Evolutionary conservation across 2,797 vertebrate genomes (phyloP).

Genomic region (Manis pentadactyla): DNA sequence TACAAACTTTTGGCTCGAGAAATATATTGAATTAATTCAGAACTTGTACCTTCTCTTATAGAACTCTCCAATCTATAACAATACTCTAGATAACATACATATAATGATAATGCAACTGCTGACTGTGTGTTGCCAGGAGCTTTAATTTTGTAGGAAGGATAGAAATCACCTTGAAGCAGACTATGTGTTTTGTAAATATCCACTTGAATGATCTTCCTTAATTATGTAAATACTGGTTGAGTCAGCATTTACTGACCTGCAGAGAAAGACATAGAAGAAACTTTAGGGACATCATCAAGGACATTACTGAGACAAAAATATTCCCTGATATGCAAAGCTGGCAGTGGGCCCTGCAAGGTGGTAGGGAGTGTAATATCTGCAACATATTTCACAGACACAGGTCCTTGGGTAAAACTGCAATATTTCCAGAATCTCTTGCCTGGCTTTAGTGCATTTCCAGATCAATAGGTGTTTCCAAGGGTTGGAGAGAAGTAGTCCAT

Average conservation of each 20-base stretch:
- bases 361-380: background rate
- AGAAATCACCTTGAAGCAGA: conserved; percentile 45
- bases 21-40: background rate
- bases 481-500: too few species aligned
- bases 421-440: too few species aligned
- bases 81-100: background rate
- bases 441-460: too few species aligned
- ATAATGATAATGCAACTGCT: background rate
- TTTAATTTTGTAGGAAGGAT: background rate
- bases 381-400: background rate
- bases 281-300: conserved; percentile 41
- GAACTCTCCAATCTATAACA: background rate
- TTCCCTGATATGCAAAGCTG: background rate
- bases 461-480: too few species aligned
- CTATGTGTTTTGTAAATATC: conserved; percentile 39
- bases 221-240: conserved; percentile 54
- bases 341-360: background rate
- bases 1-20: background rate
- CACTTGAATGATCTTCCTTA: conserved; percentile 18
- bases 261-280: background rate
- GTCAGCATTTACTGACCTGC: conserved; percentile 54
- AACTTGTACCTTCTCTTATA: background rate
- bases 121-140: background rate
- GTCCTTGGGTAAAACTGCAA: too few species aligned
- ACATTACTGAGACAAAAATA: conserved; percentile 26